phyloP scores from a whole-genome alignment of 2,113 vertebrate species.

The Rhabdornis inornatus region DNA sequence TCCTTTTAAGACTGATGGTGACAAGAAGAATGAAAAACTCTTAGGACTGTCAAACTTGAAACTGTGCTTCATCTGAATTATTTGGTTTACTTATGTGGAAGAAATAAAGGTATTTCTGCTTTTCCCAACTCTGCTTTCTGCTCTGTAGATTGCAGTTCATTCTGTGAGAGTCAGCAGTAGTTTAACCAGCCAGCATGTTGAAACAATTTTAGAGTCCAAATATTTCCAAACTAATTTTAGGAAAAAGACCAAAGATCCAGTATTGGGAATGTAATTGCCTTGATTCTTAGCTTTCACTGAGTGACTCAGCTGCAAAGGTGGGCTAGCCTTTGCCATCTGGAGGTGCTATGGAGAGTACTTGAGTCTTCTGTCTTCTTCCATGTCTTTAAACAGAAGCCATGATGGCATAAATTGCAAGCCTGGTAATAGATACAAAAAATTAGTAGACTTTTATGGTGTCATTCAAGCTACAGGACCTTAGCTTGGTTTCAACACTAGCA shows the following conservation, averaged over 20 bases:
- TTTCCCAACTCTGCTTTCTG: not conserved
- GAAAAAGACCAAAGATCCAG: not conserved
- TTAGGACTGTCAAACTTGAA: not conserved
- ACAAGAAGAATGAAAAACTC: not conserved
- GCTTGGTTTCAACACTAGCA: not conserved
- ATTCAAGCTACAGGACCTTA: not conserved
- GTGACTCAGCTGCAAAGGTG: not conserved
- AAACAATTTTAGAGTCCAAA: not conserved
- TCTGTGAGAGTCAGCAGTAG: not conserved
- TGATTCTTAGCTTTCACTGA: not conserved
- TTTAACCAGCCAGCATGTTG: not conserved
- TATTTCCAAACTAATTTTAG: not conserved
- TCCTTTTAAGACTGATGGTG: not conserved
- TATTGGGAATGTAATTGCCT: not conserved
- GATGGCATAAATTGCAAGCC: not conserved
- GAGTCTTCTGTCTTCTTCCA: not conserved
- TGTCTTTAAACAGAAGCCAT: not conserved
- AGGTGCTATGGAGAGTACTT: not conserved
- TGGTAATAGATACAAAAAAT: not conserved
- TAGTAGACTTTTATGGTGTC: not conserved
- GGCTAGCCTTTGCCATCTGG: not conserved
- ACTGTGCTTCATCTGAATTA: not conserved
- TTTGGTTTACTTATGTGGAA: not conserved
- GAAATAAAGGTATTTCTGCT: not conserved
- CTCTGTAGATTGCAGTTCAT: not conserved